Base-by-base conservation (phyloP, 2,797 vertebrate genomes). In the Danio kyathit region DNA sequence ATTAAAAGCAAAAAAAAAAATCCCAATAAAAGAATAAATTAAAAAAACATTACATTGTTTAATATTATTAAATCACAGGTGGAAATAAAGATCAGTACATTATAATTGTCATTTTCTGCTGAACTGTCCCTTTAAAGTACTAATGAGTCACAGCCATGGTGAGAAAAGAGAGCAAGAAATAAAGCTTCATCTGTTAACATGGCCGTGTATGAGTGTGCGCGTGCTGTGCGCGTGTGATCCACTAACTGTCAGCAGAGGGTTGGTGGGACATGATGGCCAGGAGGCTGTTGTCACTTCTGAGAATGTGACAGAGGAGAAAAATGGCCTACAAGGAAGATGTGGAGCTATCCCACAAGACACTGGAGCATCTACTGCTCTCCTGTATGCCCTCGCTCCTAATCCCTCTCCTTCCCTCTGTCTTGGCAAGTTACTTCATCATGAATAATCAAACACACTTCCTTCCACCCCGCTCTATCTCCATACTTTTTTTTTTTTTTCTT, bases 261-360 rank as follows among this genome's bases (percentile, higher is more conserved):
- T 59, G 79, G 72, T 81, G 70, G 82, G 74, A 75, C 67, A 66
- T 60, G 46, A 77, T 76, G 76, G 69, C 79, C 17, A 41, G 67
- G 56, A 83, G 83, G 72, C 76, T 76, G 60, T 81, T 87, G 81
- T 88, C 87, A 87, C 84, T 85, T 87, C 69, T 76, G 65, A 66
- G 61, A 82, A 86, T 69, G 49, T 82, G 76, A 80, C 81, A 81
- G 56, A 71, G 76, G 64, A 69, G 74, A 56, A 73, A 77, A 83
- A 64, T 81, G 78, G 61, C 78, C 84, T 86, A 44, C 16, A 43
- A 82, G 84, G 76, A 19, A 79, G 51, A 16, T 16, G 57, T 52
- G 70, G 21, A 79, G 79, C 81, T 49, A 65, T 83, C 79, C 78
- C 81, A 77, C 60, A 81, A 84, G 44, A 54, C 81, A 74, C 46